These are phyloP conservation scores for Drosophila lutescens DNA, from an alignment of 2,888 invertebrate genomes.

Conservation along the genomic window DNA sequence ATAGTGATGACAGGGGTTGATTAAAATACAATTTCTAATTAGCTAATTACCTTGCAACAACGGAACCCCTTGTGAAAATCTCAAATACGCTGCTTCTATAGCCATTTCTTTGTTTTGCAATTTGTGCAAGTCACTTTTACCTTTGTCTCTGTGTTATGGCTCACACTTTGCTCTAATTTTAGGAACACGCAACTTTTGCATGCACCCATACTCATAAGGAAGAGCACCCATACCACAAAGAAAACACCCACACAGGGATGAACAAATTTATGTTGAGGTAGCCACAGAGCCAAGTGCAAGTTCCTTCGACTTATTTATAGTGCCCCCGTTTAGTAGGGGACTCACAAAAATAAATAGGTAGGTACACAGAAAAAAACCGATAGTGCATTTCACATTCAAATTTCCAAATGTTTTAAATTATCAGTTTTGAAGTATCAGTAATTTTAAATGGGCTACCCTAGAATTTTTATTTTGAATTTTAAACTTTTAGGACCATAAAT, in stretches of 20 bases:
- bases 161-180: conserved; percentile 56
- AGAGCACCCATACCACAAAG: conserved; percentile 3
- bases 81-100: conserved; percentile 1
- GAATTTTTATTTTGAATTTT: not conserved
- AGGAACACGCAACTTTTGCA: conserved; percentile 54
- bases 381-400: too few relatives aligned
- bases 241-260: conserved; percentile 36
- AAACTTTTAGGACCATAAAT: not conserved
- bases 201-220: conserved; percentile 10
- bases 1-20: not conserved
- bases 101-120: conserved; percentile 65
- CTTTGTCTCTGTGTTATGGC: conserved; percentile 51
- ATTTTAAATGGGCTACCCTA: too few relatives aligned
- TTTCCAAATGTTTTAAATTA: not conserved
- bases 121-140: conserved; percentile 73
- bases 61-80: not conserved
- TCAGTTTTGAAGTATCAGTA: too few relatives aligned
- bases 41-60: not conserved
- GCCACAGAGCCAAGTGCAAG: conserved; percentile 70
- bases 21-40: not conserved
- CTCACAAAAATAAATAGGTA: conserved; percentile 51
- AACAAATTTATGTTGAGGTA: conserved; percentile 70
- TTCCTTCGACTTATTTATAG: conserved; percentile 65
- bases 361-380: not conserved
- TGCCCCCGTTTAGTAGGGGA: conserved; percentile 29